Evolutionary conservation across 2,888 invertebrate genomes (phyloP), one percentile per base, ranked within the genome.

Genomic region (Pheosia gnoma): DNA sequence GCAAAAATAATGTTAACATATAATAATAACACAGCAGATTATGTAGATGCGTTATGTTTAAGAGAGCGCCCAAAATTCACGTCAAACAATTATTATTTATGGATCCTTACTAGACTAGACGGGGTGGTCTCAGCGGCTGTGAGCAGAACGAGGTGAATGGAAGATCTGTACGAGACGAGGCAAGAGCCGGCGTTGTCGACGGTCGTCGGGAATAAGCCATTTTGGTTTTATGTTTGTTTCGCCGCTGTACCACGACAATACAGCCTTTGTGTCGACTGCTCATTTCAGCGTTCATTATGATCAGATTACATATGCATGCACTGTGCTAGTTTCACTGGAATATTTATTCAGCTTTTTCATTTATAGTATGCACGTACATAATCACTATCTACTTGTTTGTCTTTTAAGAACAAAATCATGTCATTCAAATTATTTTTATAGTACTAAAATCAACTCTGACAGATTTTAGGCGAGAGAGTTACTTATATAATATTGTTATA

Each of bases 151-250:
- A 69, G 58, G 57, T 74, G 71, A 74, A 76, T 71, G 65, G 61
- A 60, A 74, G 63, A 69, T 69, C 71, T 66, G 47, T 41, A 53
- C 37, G 53, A 53, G 41, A 59, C 63, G 62, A 71, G 74, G 61
- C 71, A 63, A 69, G 67, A 73, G 67, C 49, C 52, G 59, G 57
- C 57, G 60, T 58, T 59, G 67, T 47, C 65, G 11, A 59, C 66
- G 59, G 58, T 65, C 70, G 74, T 74, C 73, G 68, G 63, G 76
- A 85, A 80, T 81, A 84, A 87, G 83, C 80, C 84, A 86, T 87
- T 88, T 83, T 82, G 84, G 81, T 81, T 85, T 84, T 86, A 85
- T 85, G 83, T 85, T 84, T 85, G 83, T 84, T 84, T 84, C 81
- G 83, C 79, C 71, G 78, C 74, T 81, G 77, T 67, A 64, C 67